Percentiles rank a stretch among this genome's conserved stretches.
Evolutionary conservation across 2,888 invertebrate genomes (phyloP).

Genomic region (Tetheella fluctuosa): DNA sequence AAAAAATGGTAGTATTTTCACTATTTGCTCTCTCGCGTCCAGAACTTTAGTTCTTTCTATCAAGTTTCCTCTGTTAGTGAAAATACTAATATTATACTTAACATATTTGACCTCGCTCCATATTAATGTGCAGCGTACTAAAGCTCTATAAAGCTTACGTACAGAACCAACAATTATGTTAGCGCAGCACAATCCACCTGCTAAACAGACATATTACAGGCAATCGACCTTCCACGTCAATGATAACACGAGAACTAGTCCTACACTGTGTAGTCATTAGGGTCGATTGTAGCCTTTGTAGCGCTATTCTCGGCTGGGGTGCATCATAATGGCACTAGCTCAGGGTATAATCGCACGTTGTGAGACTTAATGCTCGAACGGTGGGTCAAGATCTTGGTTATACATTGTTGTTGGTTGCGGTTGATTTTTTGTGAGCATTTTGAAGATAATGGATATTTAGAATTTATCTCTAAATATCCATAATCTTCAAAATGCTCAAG

Average conservation of each 20-base stretch:
- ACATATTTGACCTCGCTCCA: not conserved
- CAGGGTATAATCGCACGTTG: constrained; percentile 13
- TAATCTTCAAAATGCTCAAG: too few relatives aligned
- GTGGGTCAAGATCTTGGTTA: constrained; percentile 39
- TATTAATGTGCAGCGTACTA: not conserved
- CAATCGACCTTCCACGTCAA: constrained; percentile 62
- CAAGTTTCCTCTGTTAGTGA: too few relatives aligned
- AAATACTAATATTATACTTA: too few relatives aligned
- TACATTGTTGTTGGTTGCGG: not conserved
- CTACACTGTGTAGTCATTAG: constrained; percentile 37
- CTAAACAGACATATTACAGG: constrained; percentile 62
- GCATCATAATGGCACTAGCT: constrained; percentile 22
- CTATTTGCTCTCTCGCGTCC: too few relatives aligned
- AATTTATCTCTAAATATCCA: too few relatives aligned
- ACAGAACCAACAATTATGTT: constrained; percentile 14
- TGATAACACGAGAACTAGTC: constrained; percentile 48
- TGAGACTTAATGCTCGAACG: constrained; percentile 34
- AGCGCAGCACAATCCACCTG: constrained; percentile 43
- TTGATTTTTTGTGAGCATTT: too few relatives aligned
- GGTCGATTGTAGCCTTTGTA: constrained; percentile 25
- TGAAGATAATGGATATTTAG: too few relatives aligned
- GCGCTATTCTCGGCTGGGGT: constrained; percentile 34
- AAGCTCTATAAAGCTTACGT: not conserved
- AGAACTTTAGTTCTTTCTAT: too few relatives aligned
- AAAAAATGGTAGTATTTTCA: too few relatives aligned